Conservation (phyloP, 2,888 invertebrate species). For the Priocnemis perturbator region DNA sequence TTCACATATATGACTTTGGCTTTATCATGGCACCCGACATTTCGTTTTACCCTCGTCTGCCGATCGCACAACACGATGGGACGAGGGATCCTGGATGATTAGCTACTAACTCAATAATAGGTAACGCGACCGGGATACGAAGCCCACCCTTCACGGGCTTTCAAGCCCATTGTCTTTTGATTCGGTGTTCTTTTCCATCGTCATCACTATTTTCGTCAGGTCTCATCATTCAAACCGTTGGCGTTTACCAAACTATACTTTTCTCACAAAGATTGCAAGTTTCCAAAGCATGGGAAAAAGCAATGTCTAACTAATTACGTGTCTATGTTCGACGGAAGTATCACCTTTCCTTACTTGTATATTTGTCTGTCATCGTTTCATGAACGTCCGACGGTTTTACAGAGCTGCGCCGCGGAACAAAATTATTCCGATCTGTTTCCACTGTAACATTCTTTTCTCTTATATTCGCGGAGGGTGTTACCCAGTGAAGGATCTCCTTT, state of each 20-base stretch:
- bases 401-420: neutral
- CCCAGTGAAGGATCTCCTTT: slow-evolving; percentile 51
- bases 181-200: slow-evolving; percentile 44
- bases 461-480: slow-evolving; percentile 45
- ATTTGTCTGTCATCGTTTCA: no score
- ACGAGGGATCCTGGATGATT: slow-evolving; percentile 56
- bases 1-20: neutral
- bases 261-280: no score
- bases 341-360: no score
- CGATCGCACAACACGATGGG: slow-evolving; percentile 32
- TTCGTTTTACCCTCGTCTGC: slow-evolving; percentile 26
- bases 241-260: no score
- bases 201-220: slow-evolving; percentile 39
- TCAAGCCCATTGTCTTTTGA: slow-evolving; percentile 53
- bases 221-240: neutral
- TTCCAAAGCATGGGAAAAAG: no score
- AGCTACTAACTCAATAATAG: slow-evolving; percentile 66
- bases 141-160: slow-evolving; percentile 37
- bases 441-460: slow-evolving; percentile 43
- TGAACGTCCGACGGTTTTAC: no score
- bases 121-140: slow-evolving; percentile 55
- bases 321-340: no score
- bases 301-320: no score
- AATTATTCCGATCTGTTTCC: slow-evolving; percentile 29
- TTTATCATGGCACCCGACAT: neutral